Evolutionary conservation across 2,888 invertebrate species (phyloP).

Genomic region (Aspidiotus destructor): DNA sequence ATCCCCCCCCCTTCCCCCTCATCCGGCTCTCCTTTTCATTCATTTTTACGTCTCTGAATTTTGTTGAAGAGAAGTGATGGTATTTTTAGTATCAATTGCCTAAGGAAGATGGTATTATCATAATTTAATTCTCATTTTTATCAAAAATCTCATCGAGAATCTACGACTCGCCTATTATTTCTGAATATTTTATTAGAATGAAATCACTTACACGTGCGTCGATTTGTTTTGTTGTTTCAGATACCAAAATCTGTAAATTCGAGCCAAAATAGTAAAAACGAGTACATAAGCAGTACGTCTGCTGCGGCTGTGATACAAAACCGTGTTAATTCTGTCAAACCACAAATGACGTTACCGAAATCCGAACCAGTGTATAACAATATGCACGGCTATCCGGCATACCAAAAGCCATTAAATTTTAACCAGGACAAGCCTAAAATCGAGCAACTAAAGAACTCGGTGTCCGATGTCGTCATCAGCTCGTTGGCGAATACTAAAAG

Average conservation of each 20-base stretch:
- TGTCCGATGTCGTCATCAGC: slow-evolving; percentile 11
- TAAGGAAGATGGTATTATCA: too few species aligned
- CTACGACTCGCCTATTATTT: too few species aligned
- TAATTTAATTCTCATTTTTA: too few species aligned
- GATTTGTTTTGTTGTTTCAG: slow-evolving; percentile 11
- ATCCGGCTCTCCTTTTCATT: too few species aligned
- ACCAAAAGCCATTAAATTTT: slow-evolving; percentile 21
- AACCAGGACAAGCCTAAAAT: background rate
- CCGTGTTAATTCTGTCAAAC: background rate
- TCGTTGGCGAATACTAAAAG: slow-evolving; percentile 8
- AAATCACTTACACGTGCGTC: too few species aligned
- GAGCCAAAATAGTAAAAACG: slow-evolving; percentile 21
- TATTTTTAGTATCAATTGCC: too few species aligned
- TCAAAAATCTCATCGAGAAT: too few species aligned
- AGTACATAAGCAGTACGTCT: slow-evolving; percentile 5
- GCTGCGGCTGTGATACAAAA: slow-evolving; percentile 13
- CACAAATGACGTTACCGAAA: slow-evolving; percentile 29
- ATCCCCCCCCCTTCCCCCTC: too few species aligned
- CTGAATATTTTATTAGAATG: too few species aligned
- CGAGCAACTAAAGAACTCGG: slow-evolving; percentile 9
- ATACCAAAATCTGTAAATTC: slow-evolving; percentile 22
- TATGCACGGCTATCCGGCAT: slow-evolving; percentile 20
- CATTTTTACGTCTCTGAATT: too few species aligned
- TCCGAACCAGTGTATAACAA: slow-evolving; percentile 14
- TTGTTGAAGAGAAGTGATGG: too few species aligned